These are phyloP conservation scores for Azemiops feae DNA, from an alignment of 2,113 vertebrate species.

Conservation along the genomic window DNA sequence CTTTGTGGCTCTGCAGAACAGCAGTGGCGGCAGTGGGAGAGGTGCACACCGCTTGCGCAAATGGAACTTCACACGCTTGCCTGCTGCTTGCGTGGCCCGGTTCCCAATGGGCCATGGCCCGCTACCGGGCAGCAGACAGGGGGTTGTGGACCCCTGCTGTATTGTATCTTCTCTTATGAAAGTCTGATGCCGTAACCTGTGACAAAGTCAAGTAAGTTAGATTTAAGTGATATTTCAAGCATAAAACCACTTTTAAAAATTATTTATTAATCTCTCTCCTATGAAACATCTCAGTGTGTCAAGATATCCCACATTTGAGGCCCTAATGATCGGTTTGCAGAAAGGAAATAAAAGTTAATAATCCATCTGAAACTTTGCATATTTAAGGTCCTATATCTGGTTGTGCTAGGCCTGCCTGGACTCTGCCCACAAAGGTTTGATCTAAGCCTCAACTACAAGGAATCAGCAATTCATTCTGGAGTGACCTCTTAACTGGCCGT, in stretches of 20 bases:
- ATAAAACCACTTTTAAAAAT: neutral
- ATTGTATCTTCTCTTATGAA: neutral
- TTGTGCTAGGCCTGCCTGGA: neutral
- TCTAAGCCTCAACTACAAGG: neutral
- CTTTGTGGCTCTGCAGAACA: neutral
- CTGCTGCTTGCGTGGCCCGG: neutral
- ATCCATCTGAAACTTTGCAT: neutral
- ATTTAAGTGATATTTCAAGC: neutral
- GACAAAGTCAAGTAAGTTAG: neutral
- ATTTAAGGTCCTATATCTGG: neutral
- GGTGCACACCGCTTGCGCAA: neutral
- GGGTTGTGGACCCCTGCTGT: neutral
- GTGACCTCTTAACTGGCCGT: neutral
- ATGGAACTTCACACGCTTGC: neutral
- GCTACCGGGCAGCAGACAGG: neutral
- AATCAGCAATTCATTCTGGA: neutral
- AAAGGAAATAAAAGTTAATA: neutral
- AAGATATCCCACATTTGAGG: neutral
- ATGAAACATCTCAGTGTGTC: neutral
- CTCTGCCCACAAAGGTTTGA: neutral
- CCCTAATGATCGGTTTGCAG: neutral
- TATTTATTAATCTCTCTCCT: neutral
- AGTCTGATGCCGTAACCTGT: neutral
- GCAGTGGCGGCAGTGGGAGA: too few species aligned
- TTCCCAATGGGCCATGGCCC: neutral